A percentile compares a stretch with the other conserved stretches of the same genome.
Evolutionary conservation across 1,140 invertebrate genomes (phyloP).

Genomic region (Sesamia nonagrioides): DNA sequence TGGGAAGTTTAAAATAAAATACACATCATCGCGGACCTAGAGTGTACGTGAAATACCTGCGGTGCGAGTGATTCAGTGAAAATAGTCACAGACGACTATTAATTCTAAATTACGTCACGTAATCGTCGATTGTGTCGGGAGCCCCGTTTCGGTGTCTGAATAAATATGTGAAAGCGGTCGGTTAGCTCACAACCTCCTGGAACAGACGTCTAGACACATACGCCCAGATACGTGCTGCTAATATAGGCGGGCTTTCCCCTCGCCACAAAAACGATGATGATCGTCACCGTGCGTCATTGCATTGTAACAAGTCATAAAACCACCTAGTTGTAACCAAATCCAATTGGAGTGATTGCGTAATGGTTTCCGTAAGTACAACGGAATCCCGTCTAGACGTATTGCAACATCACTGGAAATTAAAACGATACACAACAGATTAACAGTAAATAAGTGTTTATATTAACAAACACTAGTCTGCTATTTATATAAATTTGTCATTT

Average conservation of each 20-base stretch:
- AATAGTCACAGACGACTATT: constrained; percentile 62
- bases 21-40: constrained; percentile 36
- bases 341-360: constrained; percentile 49
- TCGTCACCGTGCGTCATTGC: constrained; percentile 54
- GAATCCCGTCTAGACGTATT: constrained; percentile 31
- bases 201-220: constrained; percentile 83
- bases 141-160: constrained; percentile 68
- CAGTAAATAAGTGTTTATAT: constrained; percentile 9
- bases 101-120: constrained; percentile 74
- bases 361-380: constrained; percentile 20
- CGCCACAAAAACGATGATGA: constrained; percentile 65
- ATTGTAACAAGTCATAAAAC: constrained; percentile 49
- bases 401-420: not conserved
- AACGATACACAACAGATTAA: not conserved
- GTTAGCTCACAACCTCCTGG: constrained; percentile 80
- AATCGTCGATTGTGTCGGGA: constrained; percentile 61
- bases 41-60: constrained; percentile 47
- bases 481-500: too few species aligned
- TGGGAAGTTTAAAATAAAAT: constrained; percentile 43
- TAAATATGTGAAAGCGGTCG: constrained; percentile 78
- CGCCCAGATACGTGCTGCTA: constrained; percentile 79
- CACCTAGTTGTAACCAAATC: constrained; percentile 41
- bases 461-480: too few species aligned
- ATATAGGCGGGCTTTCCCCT: constrained; percentile 78
- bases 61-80: constrained; percentile 53